Base-by-base conservation (phyloP, 1,140 invertebrate species). In the Pseudoatta argentina region DNA sequence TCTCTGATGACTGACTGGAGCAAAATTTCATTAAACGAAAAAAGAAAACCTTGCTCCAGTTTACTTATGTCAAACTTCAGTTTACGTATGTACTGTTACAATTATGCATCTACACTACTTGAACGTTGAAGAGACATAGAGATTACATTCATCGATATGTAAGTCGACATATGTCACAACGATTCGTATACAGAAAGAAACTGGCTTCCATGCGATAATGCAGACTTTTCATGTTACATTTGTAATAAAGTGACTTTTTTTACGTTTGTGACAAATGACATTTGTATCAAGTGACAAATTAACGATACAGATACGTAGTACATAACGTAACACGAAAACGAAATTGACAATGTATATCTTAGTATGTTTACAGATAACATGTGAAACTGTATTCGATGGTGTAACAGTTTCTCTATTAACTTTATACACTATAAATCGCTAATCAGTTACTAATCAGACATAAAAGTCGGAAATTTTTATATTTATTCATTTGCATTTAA, bases 251-350 rank as follows among this genome's bases (percentile, higher is more conserved):
- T 81, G 21, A 39, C 51, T 18, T 6, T 44, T 44, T 12, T 44
- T 44, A 44, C 8, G 10, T 44, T 44, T 44, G 10, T 44, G 39
- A 39, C 39, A 39, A 39, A 8, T 39, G 39, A 48, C 24, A 48
- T 14, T 72, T 21, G 4, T 34, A 51, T 63, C 55, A 30, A 59
- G n/a, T 81, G 30, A 55, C 64, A 21, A 72, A 59, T 81, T 71
- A 81, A 82, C 24, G 16, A 66, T 21, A 21, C 63, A 39, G 39
- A 16, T 34, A 27, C 2, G 64, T 44, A 57, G 16, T 14, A 30
- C 6, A 27, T 44, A 71, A 39, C 3, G 12, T 63, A 39, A 71
- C 39, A 7, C 24, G 16, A 21, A 34, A 73, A 51, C 1, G 24
- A 4, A 83, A 48, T 79, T 2, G n/a, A 30, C 16, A 39, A 76